Base-by-base conservation (phyloP, 1,140 invertebrate species). In the Drosophila obscura region DNA sequence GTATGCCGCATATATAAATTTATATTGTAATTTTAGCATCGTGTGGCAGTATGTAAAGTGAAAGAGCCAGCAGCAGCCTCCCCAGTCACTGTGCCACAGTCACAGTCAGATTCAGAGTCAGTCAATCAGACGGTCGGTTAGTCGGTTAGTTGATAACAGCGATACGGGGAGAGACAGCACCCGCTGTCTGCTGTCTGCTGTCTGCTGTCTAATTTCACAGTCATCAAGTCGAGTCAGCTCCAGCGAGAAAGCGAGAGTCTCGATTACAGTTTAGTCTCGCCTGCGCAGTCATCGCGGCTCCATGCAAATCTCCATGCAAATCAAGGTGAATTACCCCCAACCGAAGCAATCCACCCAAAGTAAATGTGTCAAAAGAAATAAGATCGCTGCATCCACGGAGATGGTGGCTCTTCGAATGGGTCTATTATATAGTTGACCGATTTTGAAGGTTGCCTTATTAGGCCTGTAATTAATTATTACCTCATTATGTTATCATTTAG, bases 11-110 rank as follows among this genome's bases (percentile, higher is more conserved):
- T 69, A 67, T 62, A 82, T 82, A 77, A 73, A 82, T 82, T 62
- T 82, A 78, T 82, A 82, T 82, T 82, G 79, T 80, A 80, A 80
- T 80, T 80, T 80, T 50, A 76, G 72, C 69, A 44, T 52, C 67
- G 35, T 13, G 4, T 39, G 67, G 19, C 26, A 31, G 19, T 44
- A 75, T 69, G 72, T 72, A 83, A 83, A 83, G 80, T 83, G 80
- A 83, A 83, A 83, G 80, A 82, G 74, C 50, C 69, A 50, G 50
- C 45, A 48, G 43, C 16, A 15, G 31, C 24, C 15, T 31, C 46
- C 26, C 35, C 35, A 13, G 22, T 9, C 24, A 13, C 46, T 5
- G 13, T 16, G 26, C 16, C n/a, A 28, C 26, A 11, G 51, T 41
- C n/a, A 28, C 26, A 11, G 51, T 41, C 41, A 68, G 39, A 31